A percentile compares a stretch with the other conserved stretches of the same genome.
Evolutionary conservation across 1,140 invertebrate genomes (phyloP).

Genomic region (Chironomus tepperi): DNA sequence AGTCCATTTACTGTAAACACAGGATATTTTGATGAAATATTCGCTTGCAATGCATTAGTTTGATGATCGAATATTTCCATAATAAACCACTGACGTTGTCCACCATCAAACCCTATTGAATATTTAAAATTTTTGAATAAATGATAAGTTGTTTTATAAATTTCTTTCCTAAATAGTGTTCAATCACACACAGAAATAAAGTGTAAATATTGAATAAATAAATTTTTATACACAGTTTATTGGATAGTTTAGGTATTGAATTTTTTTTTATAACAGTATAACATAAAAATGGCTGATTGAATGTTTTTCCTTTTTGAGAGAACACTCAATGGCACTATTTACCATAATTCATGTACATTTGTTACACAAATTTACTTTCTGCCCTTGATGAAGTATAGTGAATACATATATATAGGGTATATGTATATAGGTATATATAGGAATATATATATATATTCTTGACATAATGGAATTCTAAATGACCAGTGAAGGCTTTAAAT

Average conservation of each 20-base stretch:
- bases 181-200: too few species aligned
- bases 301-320: background rate
- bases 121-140: too few species aligned
- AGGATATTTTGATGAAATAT: constrained; percentile 57
- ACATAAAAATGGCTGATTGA: background rate
- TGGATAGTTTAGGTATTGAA: too few species aligned
- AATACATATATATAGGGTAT: too few species aligned
- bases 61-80: constrained; percentile 64
- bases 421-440: too few species aligned
- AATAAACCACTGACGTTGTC: constrained; percentile 58
- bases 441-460: background rate
- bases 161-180: too few species aligned
- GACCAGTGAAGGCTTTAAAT: background rate
- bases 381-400: background rate
- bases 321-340: too few species aligned
- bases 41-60: constrained; percentile 52
- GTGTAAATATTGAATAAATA: too few species aligned
- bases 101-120: constrained; percentile 63
- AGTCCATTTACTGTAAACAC: constrained; percentile 58
- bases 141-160: too few species aligned
- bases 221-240: too few species aligned
- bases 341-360: background rate
- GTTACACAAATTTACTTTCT: background rate
- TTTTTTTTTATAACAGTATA: too few species aligned
- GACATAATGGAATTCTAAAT: background rate